Percentiles rank a stretch among this genome's conserved stretches.
Evolutionary conservation across 2,888 invertebrate genomes (phyloP).

Genomic region (Machimus atricapillus): DNA sequence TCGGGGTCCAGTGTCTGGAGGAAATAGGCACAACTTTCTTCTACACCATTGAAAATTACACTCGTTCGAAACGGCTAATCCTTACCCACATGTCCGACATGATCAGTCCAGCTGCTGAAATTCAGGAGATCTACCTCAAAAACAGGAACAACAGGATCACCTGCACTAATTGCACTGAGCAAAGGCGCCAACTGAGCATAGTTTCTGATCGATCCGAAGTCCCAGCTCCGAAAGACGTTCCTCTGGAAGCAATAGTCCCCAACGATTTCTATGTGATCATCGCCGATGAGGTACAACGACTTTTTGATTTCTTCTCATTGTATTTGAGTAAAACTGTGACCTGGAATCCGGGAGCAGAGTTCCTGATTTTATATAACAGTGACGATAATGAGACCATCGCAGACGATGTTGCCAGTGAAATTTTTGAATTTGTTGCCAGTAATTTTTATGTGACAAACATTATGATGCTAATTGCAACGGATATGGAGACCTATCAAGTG

Average conservation of each 20-base stretch:
- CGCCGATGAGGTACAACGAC: slow-evolving; percentile 52
- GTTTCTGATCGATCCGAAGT: neutral
- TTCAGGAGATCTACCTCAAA: slow-evolving; percentile 55
- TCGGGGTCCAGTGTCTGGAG: slow-evolving; percentile 44
- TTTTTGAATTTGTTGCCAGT: slow-evolving; percentile 54
- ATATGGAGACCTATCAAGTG: slow-evolving; percentile 54
- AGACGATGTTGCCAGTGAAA: slow-evolving; percentile 49
- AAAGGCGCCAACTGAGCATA: neutral
- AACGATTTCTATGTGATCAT: slow-evolving; percentile 58
- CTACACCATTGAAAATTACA: slow-evolving; percentile 48
- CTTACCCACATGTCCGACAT: slow-evolving; percentile 55
- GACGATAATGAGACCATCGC: slow-evolving; percentile 46
- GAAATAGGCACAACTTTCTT: slow-evolving; percentile 9
- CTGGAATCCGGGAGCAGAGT: slow-evolving; percentile 60
- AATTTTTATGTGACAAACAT: slow-evolving; percentile 56
- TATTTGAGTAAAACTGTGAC: slow-evolving; percentile 53
- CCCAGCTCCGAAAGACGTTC: neutral
- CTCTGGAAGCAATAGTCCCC: slow-evolving; percentile 48
- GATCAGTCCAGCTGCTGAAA: slow-evolving; percentile 58
- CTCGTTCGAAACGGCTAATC: slow-evolving; percentile 55
- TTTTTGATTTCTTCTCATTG: slow-evolving; percentile 50
- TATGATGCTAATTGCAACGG: slow-evolving; percentile 55
- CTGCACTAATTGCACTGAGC: neutral
- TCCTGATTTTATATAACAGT: slow-evolving; percentile 58
- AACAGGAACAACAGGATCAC: slow-evolving; percentile 53